Evolutionary conservation across 2,888 invertebrate genomes (phyloP).

Genomic region (Colostygia pectinataria): DNA sequence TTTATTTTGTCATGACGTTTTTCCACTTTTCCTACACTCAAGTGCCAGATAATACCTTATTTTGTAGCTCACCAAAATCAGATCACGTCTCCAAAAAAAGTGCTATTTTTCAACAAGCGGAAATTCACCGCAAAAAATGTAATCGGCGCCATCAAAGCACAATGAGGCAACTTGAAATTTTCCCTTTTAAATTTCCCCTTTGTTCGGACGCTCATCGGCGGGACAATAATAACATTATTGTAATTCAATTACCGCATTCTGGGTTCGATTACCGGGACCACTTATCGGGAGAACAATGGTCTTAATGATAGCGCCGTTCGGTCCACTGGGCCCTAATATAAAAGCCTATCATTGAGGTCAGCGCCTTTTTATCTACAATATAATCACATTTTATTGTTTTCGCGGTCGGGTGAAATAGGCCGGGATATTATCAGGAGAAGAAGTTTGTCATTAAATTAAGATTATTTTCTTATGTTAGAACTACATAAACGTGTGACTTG

Average conservation of each 20-base stretch:
- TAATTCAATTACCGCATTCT: constrained; percentile 48
- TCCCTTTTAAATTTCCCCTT: constrained; percentile 36
- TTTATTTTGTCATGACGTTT: too few relatives aligned
- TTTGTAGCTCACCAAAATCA: too few relatives aligned
- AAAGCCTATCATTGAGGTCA: constrained; percentile 23
- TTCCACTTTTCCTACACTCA: too few relatives aligned
- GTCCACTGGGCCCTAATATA: constrained; percentile 19
- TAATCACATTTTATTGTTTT: constrained; percentile 24
- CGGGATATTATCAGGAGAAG: constrained; percentile 7
- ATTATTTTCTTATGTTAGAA: not conserved
- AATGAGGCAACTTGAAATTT: constrained; percentile 14
- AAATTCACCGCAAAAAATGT: not conserved
- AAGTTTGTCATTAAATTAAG: not conserved
- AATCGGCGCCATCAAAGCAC: constrained; percentile 16
- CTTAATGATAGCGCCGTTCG: constrained; percentile 39
- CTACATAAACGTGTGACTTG: too few relatives aligned
- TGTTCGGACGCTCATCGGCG: constrained; percentile 36
- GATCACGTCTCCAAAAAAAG: too few relatives aligned
- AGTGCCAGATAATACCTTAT: too few relatives aligned
- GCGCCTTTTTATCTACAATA: constrained; percentile 23
- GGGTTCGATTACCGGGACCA: constrained; percentile 46
- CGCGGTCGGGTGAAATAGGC: constrained; percentile 8
- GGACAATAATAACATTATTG: constrained; percentile 48
- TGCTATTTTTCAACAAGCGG: not conserved
- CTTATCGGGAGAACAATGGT: constrained; percentile 47